These are phyloP conservation scores for Pavo muticus DNA, from an alignment of 2,113 vertebrate genomes.

Conservation along the genomic window DNA sequence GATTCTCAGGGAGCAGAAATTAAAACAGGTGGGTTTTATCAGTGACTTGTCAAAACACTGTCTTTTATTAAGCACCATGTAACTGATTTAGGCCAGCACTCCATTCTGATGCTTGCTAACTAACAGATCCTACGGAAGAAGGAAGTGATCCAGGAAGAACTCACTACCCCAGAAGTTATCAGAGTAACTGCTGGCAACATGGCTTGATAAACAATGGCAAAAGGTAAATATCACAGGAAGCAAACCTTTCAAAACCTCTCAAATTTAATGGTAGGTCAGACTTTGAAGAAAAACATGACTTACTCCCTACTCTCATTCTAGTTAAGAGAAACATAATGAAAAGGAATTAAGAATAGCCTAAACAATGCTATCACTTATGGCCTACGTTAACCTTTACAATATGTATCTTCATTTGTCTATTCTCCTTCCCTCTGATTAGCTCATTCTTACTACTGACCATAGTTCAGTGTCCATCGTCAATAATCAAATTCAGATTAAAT, in stretches of 20 bases:
- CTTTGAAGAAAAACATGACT: not conserved
- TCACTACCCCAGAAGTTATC: not conserved
- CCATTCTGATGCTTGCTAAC: not conserved
- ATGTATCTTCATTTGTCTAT: not conserved
- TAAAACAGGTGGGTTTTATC: not conserved
- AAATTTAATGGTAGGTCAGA: not conserved
- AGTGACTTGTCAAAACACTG: not conserved
- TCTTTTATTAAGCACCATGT: not conserved
- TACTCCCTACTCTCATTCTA: not conserved
- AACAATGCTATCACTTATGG: not conserved
- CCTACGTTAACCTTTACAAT: not conserved
- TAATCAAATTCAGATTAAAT: not conserved
- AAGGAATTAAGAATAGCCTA: not conserved
- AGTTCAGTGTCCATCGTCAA: not conserved
- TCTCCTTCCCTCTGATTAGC: not conserved
- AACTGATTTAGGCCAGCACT: not conserved
- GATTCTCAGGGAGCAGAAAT: not conserved
- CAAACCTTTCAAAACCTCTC: not conserved
- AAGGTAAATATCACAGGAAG: not conserved
- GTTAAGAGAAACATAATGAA: not conserved
- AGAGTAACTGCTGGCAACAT: rapidly evolving
- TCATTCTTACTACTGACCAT: not conserved
- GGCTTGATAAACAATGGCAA: not conserved
- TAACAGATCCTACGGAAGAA: not conserved
- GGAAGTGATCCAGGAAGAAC: not conserved